A percentile compares a stretch with the other conserved stretches of the same genome.
Evolutionary conservation across 2,888 invertebrate genomes (phyloP).

Genomic region (Tachina lurida): DNA sequence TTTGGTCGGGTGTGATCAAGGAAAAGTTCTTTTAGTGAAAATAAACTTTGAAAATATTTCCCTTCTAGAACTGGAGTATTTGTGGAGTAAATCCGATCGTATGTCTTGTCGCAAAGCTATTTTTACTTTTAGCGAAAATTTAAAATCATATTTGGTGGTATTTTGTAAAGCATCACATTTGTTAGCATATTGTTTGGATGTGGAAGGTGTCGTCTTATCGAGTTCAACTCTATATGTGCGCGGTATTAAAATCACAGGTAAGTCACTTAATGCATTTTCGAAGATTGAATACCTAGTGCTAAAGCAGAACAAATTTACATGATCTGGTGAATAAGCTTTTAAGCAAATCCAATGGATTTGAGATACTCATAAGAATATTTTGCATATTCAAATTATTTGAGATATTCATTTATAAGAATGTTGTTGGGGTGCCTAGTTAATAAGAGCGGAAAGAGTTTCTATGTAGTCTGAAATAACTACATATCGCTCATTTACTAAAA

Average conservation of each 20-base stretch:
- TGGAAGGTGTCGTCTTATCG: conserved; percentile 61
- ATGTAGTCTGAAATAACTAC: too few species aligned
- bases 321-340: too few species aligned
- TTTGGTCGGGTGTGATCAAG: conserved; percentile 75
- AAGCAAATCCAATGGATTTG: too few species aligned
- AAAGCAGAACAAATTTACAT: background rate
- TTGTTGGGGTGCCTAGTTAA: too few species aligned
- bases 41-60: conserved; percentile 40
- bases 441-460: too few species aligned
- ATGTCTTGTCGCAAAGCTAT: conserved; percentile 76
- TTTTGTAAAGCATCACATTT: conserved; percentile 78
- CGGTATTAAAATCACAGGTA: conserved; percentile 78
- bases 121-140: conserved; percentile 70
- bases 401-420: too few species aligned
- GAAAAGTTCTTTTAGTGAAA: conserved; percentile 76
- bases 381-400: too few species aligned
- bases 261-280: conserved; percentile 11
- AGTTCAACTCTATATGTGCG: conserved; percentile 74
- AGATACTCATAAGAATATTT: too few species aligned
- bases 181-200: conserved; percentile 75
- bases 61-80: conserved; percentile 72
- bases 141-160: conserved; percentile 74
- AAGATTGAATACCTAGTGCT: too few species aligned
- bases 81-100: conserved; percentile 78
- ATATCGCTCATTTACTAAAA: too few species aligned